phyloP scores from a whole-genome alignment of 2,113 vertebrate species.

The Poeciliopsis retropinna region DNA sequence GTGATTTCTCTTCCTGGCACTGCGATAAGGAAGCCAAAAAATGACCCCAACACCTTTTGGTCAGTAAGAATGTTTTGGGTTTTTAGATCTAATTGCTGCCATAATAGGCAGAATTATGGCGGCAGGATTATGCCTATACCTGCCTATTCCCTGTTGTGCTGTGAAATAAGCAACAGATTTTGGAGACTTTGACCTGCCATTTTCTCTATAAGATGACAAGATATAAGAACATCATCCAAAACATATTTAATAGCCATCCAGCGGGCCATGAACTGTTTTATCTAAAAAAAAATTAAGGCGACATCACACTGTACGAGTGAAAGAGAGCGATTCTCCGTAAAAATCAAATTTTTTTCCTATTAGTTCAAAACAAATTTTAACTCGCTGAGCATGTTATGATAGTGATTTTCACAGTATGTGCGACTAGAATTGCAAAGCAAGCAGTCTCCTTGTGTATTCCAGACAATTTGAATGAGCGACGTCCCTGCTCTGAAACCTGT shows the following conservation, averaged over 20 bases:
- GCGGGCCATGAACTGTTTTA: background rate
- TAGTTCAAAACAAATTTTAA: too few species aligned
- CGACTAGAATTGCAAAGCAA: too few species aligned
- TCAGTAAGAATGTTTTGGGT: background rate
- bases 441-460: too few species aligned
- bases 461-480: too few species aligned
- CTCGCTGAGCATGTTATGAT: too few species aligned
- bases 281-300: background rate
- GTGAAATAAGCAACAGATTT: slow-evolving; percentile 21
- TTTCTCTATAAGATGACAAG: background rate
- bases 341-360: too few species aligned
- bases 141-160: slow-evolving; percentile 11
- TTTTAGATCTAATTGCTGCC: slow-evolving; percentile 10
- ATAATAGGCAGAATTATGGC: slow-evolving; percentile 18
- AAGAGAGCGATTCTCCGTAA: too few species aligned
- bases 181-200: background rate
- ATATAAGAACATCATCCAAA: background rate
- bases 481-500: too few species aligned
- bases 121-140: too few species aligned
- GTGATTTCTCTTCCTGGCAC: background rate
- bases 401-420: too few species aligned
- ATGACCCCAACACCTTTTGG: slow-evolving; percentile 19
- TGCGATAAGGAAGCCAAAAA: background rate
- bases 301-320: too few species aligned
- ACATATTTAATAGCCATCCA: background rate